phyloP scores from a whole-genome alignment of 2,888 invertebrate genomes.

The Myathropa florea region DNA sequence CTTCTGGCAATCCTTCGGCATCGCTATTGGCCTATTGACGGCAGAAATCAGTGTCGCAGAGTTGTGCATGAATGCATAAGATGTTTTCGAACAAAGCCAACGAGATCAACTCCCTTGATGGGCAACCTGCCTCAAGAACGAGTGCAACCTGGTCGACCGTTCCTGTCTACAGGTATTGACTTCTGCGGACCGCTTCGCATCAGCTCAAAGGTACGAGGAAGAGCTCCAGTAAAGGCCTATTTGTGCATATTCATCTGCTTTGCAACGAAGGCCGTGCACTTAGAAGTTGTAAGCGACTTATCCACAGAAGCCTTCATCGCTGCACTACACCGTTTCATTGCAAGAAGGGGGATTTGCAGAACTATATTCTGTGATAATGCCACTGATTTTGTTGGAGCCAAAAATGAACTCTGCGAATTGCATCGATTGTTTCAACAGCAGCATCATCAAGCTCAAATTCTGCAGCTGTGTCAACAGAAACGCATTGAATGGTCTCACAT shows the following conservation, averaged over 20 bases:
- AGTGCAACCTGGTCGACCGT: conserved; percentile 18
- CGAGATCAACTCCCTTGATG: no score
- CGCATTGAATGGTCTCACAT: conserved; percentile 9
- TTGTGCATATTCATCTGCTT: conserved; percentile 48
- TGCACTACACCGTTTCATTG: neutral
- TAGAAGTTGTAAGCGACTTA: conserved; percentile 32
- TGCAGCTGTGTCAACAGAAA: neutral
- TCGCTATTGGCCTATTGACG: no score
- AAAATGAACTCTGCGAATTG: conserved; percentile 1
- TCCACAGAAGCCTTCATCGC: conserved; percentile 29
- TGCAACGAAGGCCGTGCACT: conserved; percentile 35
- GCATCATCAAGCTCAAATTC: neutral
- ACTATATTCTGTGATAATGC: conserved; percentile 48
- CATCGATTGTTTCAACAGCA: neutral
- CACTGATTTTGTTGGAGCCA: conserved; percentile 43
- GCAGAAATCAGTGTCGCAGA: no score
- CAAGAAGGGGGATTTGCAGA: no score
- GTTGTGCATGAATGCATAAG: no score
- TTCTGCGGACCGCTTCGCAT: conserved; percentile 33
- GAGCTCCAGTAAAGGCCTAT: conserved; percentile 39
- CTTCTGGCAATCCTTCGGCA: no score
- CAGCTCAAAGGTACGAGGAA: neutral
- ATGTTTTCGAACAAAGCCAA: no score
- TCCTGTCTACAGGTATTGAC: conserved; percentile 27
- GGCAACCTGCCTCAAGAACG: no score